phyloP scores from a whole-genome alignment of 2,888 invertebrate genomes.

The Agrotis puta region DNA sequence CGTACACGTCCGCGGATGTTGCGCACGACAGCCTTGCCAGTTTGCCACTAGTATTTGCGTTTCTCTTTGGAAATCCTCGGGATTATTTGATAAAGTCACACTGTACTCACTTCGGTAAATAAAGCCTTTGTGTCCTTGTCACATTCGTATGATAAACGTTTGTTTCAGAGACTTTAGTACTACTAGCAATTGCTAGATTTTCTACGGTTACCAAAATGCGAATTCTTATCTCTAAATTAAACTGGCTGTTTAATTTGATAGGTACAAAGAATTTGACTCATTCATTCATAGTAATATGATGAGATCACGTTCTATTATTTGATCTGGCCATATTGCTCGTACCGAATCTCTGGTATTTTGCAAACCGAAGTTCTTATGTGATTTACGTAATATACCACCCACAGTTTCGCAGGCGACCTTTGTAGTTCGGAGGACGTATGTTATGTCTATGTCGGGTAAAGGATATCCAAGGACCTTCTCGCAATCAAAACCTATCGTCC shows the following conservation, averaged over 20 bases:
- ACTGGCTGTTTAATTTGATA: constrained; percentile 9
- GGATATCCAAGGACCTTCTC: constrained; percentile 33
- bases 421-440: constrained; percentile 37
- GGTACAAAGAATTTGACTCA: constrained; percentile 19
- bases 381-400: constrained; percentile 23
- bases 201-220: background rate
- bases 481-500: background rate
- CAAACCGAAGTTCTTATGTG: constrained; percentile 2
- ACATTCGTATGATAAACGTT: constrained; percentile 18
- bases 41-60: constrained; percentile 65
- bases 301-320: constrained; percentile 21
- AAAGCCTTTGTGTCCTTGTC: constrained; percentile 34
- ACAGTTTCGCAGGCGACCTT: constrained; percentile 26
- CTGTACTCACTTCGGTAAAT: constrained; percentile 17
- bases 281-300: constrained; percentile 17
- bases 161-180: background rate
- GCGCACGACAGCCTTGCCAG: constrained; percentile 68
- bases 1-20: constrained; percentile 67
- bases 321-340: background rate
- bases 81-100: constrained; percentile 55
- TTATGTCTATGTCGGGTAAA: constrained; percentile 27
- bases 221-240: constrained; percentile 12
- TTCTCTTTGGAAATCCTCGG: constrained; percentile 66
- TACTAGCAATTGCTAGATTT: background rate
- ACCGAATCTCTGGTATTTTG: constrained; percentile 14